Base-by-base conservation (phyloP, 1,140 invertebrate species). In the Ips nitidus region DNA sequence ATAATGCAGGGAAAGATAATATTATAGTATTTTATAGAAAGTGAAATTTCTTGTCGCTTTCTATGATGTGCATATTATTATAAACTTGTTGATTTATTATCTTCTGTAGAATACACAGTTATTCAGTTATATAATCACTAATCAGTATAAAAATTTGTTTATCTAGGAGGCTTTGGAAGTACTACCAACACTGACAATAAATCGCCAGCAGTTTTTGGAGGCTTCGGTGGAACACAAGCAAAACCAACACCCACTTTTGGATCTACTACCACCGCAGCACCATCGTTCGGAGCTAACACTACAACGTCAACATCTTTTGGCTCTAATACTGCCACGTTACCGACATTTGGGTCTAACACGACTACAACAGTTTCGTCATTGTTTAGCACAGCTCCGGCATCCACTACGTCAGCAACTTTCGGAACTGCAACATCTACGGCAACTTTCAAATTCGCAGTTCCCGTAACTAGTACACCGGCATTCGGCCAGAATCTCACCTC, bases 381-480 rank as follows among this genome's bases (percentile, higher is more conserved):
- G 41, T 64, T 64, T 47, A 61, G 53, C 22, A 64, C 41, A 22
- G 6, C 42, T 37, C 45, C 58, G 5, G 4, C 42, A 5, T 52
- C 61, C 40, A 67, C 61, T 39, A 52, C 61, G 8, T 43, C 58
- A 43, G 45, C 61, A 8, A 4, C 36, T 43, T 65, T 65, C 22
- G 63, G 63, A 42, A 37, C 36, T 8, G 4, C 43, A 0, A 38
- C 8, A 22, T 37, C 36, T 37, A 62, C 45, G 3, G 37, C 22
- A 3, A 41, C 41, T 36, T 62, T 62, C 43, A 62, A 52, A 38
- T 50, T 45, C 2, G 39, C 5, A 41, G 45, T 6, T 47, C 50
- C 50, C 50, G 60, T 41, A 50, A 4, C 43, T 8, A 39, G 22
- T 62, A 62, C 41, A 42, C 40, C 57, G 38, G 5, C 57, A n/a